A percentile compares a stretch with the other conserved stretches of the same genome.
phyloP scores from a whole-genome alignment of 2,888 invertebrate species.

The Microchrysa polita region DNA sequence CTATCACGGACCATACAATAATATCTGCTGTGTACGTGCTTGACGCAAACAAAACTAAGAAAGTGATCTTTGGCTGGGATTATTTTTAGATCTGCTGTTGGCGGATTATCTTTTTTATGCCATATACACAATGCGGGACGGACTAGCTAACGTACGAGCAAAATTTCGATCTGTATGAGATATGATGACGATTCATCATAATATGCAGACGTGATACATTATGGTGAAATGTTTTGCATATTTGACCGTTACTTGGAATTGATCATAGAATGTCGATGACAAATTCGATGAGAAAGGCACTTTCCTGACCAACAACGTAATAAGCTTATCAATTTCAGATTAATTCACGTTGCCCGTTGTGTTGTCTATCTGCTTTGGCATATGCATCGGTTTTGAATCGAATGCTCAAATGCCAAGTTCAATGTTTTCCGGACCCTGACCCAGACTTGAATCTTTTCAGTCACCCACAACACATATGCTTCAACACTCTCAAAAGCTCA shows the following conservation, averaged over 20 bases:
- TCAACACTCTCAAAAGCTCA: no score
- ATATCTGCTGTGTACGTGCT: neutral
- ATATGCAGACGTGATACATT: neutral
- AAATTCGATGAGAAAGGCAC: neutral
- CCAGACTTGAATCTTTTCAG: neutral
- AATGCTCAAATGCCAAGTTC: conserved; percentile 41
- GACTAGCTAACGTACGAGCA: no score
- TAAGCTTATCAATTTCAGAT: no score
- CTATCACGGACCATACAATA: no score
- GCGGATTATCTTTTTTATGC: conserved; percentile 26
- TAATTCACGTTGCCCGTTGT: no score
- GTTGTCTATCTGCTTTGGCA: no score
- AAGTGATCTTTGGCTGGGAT: conserved; percentile 33
- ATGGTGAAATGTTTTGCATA: neutral
- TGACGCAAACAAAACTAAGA: conserved; percentile 25
- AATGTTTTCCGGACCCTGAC: conserved; percentile 28
- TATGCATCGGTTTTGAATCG: no score
- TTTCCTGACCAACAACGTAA: no score
- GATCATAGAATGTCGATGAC: neutral
- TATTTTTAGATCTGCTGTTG: conserved; percentile 36
- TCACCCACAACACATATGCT: no score
- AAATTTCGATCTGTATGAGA: neutral
- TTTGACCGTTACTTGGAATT: neutral
- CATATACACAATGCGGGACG: no score
- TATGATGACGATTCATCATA: neutral